phyloP scores from a whole-genome alignment of 2,888 invertebrate genomes.

The Cheilosia urbana region DNA sequence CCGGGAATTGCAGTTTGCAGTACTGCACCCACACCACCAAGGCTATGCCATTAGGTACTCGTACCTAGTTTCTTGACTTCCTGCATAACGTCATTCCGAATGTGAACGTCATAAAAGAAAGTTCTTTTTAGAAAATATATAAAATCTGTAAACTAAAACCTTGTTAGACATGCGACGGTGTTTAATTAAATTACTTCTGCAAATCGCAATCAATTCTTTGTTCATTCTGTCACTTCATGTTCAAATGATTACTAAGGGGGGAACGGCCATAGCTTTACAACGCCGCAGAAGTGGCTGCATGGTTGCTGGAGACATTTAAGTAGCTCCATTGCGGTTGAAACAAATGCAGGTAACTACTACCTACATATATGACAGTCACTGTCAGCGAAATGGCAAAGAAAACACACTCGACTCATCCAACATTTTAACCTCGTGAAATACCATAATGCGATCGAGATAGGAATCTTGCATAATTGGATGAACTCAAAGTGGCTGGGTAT shows the following conservation, averaged over 20 bases:
- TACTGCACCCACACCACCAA: constrained; percentile 11
- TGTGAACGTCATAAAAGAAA: constrained; percentile 30
- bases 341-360: background rate
- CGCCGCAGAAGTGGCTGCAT: background rate
- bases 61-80: constrained; percentile 46
- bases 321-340: background rate
- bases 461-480: constrained; percentile 74
- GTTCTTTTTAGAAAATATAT: background rate
- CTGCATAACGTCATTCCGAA: constrained; percentile 53
- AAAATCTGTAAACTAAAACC: constrained; percentile 21
- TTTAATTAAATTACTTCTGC: constrained; percentile 61
- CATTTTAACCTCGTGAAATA: constrained; percentile 70
- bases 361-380: constrained; percentile 12
- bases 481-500: constrained; percentile 41
- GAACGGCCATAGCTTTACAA: background rate
- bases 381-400: constrained; percentile 63
- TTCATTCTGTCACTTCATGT: constrained; percentile 43
- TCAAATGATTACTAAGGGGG: background rate
- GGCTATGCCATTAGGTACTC: constrained; percentile 17
- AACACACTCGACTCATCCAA: constrained; percentile 50
- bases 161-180: constrained; percentile 32
- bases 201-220: constrained; percentile 50
- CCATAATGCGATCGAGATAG: constrained; percentile 64
- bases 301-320: constrained; percentile 55
- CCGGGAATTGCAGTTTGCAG: constrained; percentile 1